phyloP scores from a whole-genome alignment of 2,888 invertebrate species.

The Colostygia pectinataria region DNA sequence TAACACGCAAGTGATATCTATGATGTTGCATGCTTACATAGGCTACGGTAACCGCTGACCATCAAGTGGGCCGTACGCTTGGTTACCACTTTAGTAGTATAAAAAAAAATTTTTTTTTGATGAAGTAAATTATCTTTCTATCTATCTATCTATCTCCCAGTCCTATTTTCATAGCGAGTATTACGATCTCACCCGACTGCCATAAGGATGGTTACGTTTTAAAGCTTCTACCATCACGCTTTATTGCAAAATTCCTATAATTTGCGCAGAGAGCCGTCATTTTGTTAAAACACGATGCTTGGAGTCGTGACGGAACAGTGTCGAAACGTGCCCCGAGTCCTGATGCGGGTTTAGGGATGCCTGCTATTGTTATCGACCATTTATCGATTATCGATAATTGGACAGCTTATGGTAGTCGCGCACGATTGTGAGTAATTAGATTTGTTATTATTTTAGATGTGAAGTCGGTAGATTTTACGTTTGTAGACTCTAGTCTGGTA shows the following conservation, averaged over 20 bases:
- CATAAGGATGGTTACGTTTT: not conserved
- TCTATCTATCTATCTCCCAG: no score
- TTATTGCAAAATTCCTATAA: conserved; percentile 31
- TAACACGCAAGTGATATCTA: no score
- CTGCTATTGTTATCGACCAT: conserved; percentile 14
- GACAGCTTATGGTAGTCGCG: not conserved
- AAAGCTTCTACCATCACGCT: conserved; percentile 21
- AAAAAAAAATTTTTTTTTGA: no score
- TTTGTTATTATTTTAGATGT: not conserved
- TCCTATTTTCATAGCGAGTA: not conserved
- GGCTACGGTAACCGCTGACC: no score
- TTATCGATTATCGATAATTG: conserved; percentile 19
- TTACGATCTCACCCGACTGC: not conserved
- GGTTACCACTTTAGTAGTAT: no score
- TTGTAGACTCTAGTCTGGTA: no score
- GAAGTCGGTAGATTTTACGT: no score
- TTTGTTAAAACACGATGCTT: conserved; percentile 26
- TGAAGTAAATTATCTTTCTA: not conserved
- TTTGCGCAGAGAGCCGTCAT: conserved; percentile 22
- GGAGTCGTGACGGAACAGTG: conserved; percentile 29
- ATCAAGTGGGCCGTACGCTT: no score
- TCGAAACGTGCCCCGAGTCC: conserved; percentile 31
- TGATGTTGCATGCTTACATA: no score
- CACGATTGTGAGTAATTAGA: conserved; percentile 1
- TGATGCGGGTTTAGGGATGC: conserved; percentile 20